These are phyloP conservation scores for Drosophila funebris DNA, from an alignment of 1,140 invertebrate genomes.

Conservation along the genomic window DNA sequence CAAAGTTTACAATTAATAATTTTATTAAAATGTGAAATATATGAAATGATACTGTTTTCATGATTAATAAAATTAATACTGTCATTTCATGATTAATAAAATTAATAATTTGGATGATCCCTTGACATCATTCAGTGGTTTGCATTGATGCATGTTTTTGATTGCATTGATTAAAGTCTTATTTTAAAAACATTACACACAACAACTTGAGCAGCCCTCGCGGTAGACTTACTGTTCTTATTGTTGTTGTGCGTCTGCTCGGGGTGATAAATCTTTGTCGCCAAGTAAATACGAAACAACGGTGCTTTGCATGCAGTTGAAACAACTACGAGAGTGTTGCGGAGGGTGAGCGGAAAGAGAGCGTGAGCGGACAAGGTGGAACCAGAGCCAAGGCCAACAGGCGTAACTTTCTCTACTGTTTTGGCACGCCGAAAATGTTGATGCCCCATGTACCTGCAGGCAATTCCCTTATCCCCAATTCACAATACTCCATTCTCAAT, in stretches of 20 bases:
- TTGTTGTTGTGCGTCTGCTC: conserved; percentile 3
- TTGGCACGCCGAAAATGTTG: conserved; percentile 39
- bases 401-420: conserved; percentile 3
- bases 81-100: too few species aligned
- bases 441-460: conserved; percentile 52
- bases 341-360: neutral
- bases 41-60: too few species aligned
- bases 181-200: neutral
- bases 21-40: too few species aligned
- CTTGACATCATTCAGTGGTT: too few species aligned
- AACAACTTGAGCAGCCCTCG: conserved; percentile 10
- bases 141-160: too few species aligned
- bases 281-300: conserved; percentile 59
- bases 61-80: too few species aligned
- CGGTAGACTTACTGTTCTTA: neutral
- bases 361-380: conserved; percentile 4
- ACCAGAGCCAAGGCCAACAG: conserved; percentile 33
- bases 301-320: conserved; percentile 25
- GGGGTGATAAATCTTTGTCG: conserved; percentile 77
- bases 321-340: too few species aligned
- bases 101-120: too few species aligned
- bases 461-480: neutral
- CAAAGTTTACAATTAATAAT: too few species aligned
- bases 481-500: neutral
- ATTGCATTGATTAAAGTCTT: neutral